phyloP scores from a whole-genome alignment of 2,888 invertebrate genomes.

The Silvanus unidentatus region DNA sequence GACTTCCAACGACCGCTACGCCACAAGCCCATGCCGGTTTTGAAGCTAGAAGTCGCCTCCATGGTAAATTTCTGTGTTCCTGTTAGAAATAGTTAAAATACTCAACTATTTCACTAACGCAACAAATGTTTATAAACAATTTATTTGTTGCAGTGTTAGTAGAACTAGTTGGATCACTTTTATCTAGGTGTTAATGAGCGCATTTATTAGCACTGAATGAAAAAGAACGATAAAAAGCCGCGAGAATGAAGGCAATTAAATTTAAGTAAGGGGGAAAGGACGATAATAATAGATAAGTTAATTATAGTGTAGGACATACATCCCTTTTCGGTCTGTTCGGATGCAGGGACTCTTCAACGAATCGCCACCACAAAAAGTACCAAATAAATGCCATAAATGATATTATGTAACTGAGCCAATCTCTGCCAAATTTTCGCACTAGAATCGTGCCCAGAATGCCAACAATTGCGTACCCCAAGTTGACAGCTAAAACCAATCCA shows the following conservation, averaged over 20 bases:
- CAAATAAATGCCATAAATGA: slow-evolving; percentile 48
- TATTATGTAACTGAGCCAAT: slow-evolving; percentile 51
- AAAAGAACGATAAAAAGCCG: too few relatives aligned
- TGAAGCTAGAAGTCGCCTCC: slow-evolving; percentile 51
- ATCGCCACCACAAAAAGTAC: slow-evolving; percentile 53
- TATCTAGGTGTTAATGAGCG: too few relatives aligned
- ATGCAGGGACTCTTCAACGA: slow-evolving; percentile 51
- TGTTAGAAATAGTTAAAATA: slow-evolving; percentile 17
- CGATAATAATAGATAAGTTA: too few relatives aligned
- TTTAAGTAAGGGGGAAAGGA: too few relatives aligned
- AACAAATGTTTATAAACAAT: slow-evolving; percentile 3
- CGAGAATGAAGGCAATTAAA: too few relatives aligned
- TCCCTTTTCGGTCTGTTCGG: slow-evolving; percentile 46
- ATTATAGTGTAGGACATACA: slow-evolving; percentile 27
- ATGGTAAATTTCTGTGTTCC: slow-evolving; percentile 48
- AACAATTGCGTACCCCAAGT: slow-evolving; percentile 52
- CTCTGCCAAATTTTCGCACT: slow-evolving; percentile 49
- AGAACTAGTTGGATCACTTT: too few relatives aligned
- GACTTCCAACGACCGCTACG: slow-evolving; percentile 54
- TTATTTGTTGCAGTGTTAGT: too few relatives aligned
- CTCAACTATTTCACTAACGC: slow-evolving; percentile 1
- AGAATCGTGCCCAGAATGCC: slow-evolving; percentile 52
- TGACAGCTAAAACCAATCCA: slow-evolving; percentile 51
- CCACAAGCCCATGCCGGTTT: slow-evolving; percentile 57
- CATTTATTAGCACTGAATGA: too few relatives aligned